Evolutionary conservation across 37 sponge, comb jelly and placozoan species (phyloP).

Genomic region (Mnemiopsis leidyi): DNA sequence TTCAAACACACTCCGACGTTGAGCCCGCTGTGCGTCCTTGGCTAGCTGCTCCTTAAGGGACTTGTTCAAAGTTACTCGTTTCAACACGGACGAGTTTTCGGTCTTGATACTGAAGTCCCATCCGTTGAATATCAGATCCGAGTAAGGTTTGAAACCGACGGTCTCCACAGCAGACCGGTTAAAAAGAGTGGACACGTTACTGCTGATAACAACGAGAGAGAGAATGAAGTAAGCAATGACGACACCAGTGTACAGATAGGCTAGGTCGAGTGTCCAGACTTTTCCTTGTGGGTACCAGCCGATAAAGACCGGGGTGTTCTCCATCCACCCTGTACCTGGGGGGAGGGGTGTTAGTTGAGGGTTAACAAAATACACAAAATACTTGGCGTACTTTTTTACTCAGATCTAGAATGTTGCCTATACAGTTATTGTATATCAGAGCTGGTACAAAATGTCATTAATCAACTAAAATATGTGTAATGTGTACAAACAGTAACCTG

Average conservation of each 20-base stretch:
- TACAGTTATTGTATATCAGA: not conserved
- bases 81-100: not conserved
- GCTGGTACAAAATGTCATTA: not conserved
- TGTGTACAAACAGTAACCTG: not conserved
- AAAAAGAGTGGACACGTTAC: slow-evolving; percentile 14
- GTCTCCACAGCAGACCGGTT: slow-evolving; percentile 50
- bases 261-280: not conserved
- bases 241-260: slow-evolving; percentile 24
- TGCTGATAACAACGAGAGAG: slow-evolving; percentile 38
- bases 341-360: not conserved
- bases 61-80: not conserved
- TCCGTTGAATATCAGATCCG: not conserved
- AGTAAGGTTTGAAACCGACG: slow-evolving; percentile 24
- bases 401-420: not conserved
- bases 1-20: not conserved
- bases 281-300: slow-evolving; percentile 36
- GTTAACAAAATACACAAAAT: too few species aligned
- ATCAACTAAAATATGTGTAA: not conserved
- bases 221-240: slow-evolving; percentile 32
- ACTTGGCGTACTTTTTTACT: not conserved
- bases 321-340: slow-evolving; percentile 61
- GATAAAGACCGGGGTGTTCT: slow-evolving; percentile 46
- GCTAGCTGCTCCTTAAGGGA: not conserved
- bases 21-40: not conserved
- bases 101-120: slow-evolving; percentile 48